A percentile compares a stretch with the other conserved stretches of the same genome.
These are phyloP conservation scores for Alauda arvensis DNA, from an alignment of 2,797 vertebrate genomes.

Conservation along the genomic window DNA sequence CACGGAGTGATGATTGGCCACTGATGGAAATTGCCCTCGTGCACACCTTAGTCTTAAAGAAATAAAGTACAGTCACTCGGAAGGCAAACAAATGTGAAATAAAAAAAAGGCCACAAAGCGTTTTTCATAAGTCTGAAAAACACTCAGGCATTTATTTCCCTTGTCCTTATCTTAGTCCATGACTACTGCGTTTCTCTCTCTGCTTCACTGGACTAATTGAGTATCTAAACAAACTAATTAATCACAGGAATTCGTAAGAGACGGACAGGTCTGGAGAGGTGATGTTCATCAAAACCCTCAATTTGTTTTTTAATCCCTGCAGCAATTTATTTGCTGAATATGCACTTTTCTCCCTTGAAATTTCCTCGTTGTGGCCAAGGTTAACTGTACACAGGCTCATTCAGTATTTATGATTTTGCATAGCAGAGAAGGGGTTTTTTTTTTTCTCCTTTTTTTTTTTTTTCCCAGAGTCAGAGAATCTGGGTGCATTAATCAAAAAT, in stretches of 20 bases:
- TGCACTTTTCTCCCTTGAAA: constrained; percentile 86
- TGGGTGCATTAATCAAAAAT: constrained; percentile 99
- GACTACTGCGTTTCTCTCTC: constrained; percentile 69
- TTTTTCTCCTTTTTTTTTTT: background rate
- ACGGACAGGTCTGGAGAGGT: constrained; percentile 94
- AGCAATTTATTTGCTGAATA: constrained; percentile 97
- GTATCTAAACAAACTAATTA: constrained; percentile 99
- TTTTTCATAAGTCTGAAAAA: constrained; percentile 63
- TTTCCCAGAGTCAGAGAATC: constrained; percentile 88
- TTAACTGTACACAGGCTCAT: constrained; percentile 96
- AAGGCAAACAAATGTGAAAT: constrained; percentile 51
- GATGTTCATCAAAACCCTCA: constrained; percentile 91
- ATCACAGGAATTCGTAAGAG: constrained; percentile 86
- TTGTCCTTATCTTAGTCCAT: constrained; percentile 73
- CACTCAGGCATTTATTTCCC: constrained; percentile 65
- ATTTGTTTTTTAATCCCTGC: constrained; percentile 91
- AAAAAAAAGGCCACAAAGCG: constrained; percentile 27
- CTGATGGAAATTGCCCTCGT: constrained; percentile 42
- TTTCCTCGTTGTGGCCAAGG: constrained; percentile 89
- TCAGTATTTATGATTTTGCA: constrained; percentile 99
- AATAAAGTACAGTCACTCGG: constrained; percentile 34
- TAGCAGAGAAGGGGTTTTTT: constrained; percentile 80
- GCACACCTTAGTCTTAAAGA: constrained; percentile 41
- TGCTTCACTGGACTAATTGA: constrained; percentile 92
- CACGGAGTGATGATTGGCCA: constrained; percentile 30